phyloP scores from a whole-genome alignment of 2,113 vertebrate species.

The Brienomyrus longianalis region DNA sequence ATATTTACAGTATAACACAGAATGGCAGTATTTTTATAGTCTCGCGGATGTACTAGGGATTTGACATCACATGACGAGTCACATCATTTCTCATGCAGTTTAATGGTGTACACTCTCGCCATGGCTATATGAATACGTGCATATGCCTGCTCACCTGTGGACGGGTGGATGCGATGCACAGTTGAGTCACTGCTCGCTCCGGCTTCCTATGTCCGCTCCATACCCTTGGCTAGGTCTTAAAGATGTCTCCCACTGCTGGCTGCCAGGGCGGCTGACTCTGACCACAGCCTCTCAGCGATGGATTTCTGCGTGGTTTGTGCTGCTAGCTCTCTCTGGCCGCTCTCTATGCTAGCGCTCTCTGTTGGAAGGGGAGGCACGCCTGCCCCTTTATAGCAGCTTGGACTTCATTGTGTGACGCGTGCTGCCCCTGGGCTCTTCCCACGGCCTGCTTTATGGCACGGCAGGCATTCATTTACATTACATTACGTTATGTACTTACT shows the following conservation, averaged over 20 bases:
- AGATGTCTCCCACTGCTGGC: conserved; percentile 37
- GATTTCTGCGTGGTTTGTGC: not conserved
- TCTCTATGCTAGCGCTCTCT: not conserved
- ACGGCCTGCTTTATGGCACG: not conserved
- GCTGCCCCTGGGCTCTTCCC: conserved; percentile 52
- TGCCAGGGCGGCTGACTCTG: not conserved
- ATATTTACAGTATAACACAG: not conserved
- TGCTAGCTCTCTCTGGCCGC: not conserved
- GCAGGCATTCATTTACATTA: conserved; percentile 9
- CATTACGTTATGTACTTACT: conserved; percentile 17
- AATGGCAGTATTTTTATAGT: not conserved
- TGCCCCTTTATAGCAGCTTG: conserved; percentile 72
- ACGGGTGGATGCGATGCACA: not conserved
- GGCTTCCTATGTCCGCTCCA: conserved; percentile 21
- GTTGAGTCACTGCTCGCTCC: conserved; percentile 21
- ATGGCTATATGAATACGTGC: not conserved
- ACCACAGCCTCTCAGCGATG: not conserved
- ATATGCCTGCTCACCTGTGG: conserved; percentile 27
- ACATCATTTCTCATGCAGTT: not conserved
- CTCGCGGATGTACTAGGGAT: not conserved
- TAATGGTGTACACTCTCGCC: not conserved
- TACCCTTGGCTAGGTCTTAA: not conserved
- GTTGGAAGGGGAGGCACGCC: conserved; percentile 32
- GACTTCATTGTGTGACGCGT: conserved; percentile 75
- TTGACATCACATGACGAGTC: not conserved